A percentile compares a stretch with the other conserved stretches of the same genome.
phyloP scores from a whole-genome alignment of 2,113 vertebrate species.

The Ibidorhyncha struthersii region DNA sequence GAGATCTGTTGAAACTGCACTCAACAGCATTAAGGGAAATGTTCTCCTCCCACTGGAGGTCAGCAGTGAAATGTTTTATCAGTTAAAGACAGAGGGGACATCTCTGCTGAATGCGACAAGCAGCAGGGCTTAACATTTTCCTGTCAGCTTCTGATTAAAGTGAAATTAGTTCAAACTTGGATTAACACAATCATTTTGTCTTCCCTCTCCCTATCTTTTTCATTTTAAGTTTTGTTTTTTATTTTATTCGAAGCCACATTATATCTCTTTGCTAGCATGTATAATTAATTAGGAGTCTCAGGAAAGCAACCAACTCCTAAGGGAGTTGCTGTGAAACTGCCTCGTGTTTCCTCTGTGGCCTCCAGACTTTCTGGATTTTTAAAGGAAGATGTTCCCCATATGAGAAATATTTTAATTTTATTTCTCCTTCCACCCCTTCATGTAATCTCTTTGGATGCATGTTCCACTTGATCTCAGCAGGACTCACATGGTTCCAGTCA shows the following conservation, averaged over 20 bases:
- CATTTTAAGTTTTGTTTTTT: not conserved
- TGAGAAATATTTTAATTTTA: not conserved
- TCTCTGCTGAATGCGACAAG: slow-evolving; percentile 29
- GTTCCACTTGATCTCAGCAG: not conserved
- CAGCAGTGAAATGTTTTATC: slow-evolving; percentile 50
- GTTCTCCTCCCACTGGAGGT: slow-evolving; percentile 49
- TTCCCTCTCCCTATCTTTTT: not conserved
- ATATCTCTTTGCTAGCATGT: slow-evolving; percentile 5
- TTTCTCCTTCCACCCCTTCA: not conserved
- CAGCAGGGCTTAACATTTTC: not conserved
- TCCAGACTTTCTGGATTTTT: not conserved
- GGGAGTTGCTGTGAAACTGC: slow-evolving; percentile 23
- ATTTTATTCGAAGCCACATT: not conserved
- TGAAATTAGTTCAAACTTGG: slow-evolving; percentile 37
- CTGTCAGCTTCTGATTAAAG: slow-evolving; percentile 42
- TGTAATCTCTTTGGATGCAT: not conserved
- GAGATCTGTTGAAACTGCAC: not conserved
- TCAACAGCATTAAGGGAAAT: not conserved
- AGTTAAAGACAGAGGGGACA: slow-evolving; percentile 8
- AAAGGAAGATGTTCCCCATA: not conserved
- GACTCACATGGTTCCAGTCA: not conserved
- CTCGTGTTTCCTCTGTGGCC: not conserved
- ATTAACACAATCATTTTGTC: slow-evolving; percentile 32
- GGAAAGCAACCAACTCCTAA: slow-evolving; percentile 36
- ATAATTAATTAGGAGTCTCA: slow-evolving; percentile 59